Evolutionary conservation across 2,888 invertebrate species (phyloP).

Genomic region (Scaptodrosophila latifasciaeformis): DNA sequence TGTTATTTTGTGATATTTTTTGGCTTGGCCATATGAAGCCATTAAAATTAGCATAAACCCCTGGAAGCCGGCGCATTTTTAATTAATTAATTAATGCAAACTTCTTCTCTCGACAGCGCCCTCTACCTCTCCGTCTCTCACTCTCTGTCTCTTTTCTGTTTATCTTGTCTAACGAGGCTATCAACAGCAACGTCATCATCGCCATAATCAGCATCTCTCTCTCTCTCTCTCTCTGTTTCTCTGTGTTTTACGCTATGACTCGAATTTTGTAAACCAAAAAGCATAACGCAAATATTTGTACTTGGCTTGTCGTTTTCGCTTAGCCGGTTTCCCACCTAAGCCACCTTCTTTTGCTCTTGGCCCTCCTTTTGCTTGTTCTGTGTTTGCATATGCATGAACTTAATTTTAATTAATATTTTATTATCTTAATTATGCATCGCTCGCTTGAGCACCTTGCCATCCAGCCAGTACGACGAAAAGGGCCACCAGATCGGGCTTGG

Average conservation of each 20-base stretch:
- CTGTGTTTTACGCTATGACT: too few species aligned
- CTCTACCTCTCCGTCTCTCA: too few species aligned
- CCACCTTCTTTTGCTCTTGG: background rate
- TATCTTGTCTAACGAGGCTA: slow-evolving; percentile 50
- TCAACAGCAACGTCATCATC: slow-evolving; percentile 40
- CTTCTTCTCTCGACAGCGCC: slow-evolving; percentile 11
- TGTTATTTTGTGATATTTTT: background rate
- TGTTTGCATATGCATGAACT: slow-evolving; percentile 63
- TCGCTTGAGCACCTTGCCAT: slow-evolving; percentile 51
- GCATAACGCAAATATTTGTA: slow-evolving; percentile 56
- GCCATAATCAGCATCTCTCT: slow-evolving; percentile 2
- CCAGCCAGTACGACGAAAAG: background rate
- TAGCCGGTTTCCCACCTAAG: slow-evolving; percentile 2
- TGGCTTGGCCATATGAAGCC: slow-evolving; percentile 5
- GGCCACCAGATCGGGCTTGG: slow-evolving; percentile 10
- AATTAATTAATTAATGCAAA: slow-evolving; percentile 65
- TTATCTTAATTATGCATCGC: slow-evolving; percentile 73
- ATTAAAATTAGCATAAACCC: slow-evolving; percentile 7
- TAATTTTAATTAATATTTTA: slow-evolving; percentile 73
- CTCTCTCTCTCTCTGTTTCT: slow-evolving; percentile 9
- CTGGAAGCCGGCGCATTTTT: slow-evolving; percentile 50
- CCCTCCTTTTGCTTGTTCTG: slow-evolving; percentile 4
- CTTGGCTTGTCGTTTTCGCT: slow-evolving; percentile 33
- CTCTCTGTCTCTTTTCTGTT: background rate
- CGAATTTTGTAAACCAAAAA: slow-evolving; percentile 16